Evolutionary conservation across 1,140 invertebrate genomes (phyloP).

Genomic region (Mycetomoellerius zeteki): DNA sequence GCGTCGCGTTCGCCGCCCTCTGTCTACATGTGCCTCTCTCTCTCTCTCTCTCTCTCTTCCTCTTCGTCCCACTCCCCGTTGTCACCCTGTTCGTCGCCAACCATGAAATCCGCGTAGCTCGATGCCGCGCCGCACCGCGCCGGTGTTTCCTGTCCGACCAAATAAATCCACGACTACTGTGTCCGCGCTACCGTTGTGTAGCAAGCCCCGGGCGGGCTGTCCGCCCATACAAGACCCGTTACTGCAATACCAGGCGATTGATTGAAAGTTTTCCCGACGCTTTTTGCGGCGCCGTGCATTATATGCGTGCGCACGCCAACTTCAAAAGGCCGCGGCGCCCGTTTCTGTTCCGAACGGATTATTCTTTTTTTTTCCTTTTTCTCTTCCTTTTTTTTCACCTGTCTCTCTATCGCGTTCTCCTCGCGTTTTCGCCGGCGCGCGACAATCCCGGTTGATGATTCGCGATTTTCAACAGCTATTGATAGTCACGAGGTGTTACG

Average conservation of each 20-base stretch:
- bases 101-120: slow-evolving; percentile 75
- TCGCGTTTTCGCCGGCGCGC: background rate
- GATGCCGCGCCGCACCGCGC: slow-evolving; percentile 61
- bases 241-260: slow-evolving; percentile 77
- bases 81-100: slow-evolving; percentile 53
- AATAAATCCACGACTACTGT: slow-evolving; percentile 84
- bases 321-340: slow-evolving; percentile 37
- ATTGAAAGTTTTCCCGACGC: slow-evolving; percentile 76
- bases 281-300: slow-evolving; percentile 72
- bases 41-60: background rate
- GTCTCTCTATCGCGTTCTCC: background rate
- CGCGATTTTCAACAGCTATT: slow-evolving; percentile 19
- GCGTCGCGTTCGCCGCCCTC: slow-evolving; percentile 48
- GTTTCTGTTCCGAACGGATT: slow-evolving; percentile 9
- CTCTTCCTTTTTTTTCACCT: background rate
- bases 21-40: background rate
- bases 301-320: slow-evolving; percentile 44
- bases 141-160: slow-evolving; percentile 83
- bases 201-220: slow-evolving; percentile 71
- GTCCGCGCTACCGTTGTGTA: slow-evolving; percentile 50
- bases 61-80: background rate
- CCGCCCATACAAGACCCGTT: slow-evolving; percentile 83
- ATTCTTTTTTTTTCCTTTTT: background rate
- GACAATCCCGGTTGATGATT: background rate
- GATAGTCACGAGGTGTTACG: slow-evolving; percentile 11